Evolutionary conservation across 2,797 vertebrate species (phyloP).

Genomic region (Danio aesculapii): DNA sequence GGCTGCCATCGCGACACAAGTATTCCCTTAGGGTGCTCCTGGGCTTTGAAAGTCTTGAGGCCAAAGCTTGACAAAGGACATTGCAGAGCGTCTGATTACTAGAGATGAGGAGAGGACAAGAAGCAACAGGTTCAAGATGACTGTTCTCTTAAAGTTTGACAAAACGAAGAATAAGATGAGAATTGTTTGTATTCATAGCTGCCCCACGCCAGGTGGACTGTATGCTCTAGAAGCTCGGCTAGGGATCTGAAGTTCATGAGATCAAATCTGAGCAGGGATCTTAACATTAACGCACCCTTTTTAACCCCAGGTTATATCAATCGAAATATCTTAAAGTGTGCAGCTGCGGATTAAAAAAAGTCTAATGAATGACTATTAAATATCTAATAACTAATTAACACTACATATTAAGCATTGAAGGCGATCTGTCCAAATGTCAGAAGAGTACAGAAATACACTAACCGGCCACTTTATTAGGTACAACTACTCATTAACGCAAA

Average conservation of each 20-base stretch:
- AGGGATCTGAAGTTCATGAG: conserved; percentile 1
- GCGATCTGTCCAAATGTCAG: background rate
- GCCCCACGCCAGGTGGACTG: conserved; percentile 14
- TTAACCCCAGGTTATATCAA: background rate
- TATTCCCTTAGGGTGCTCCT: conserved; percentile 39
- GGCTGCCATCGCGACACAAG: conserved; percentile 45
- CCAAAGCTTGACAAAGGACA: conserved; percentile 44
- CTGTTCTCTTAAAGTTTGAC: conserved; percentile 36
- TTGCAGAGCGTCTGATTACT: conserved; percentile 38
- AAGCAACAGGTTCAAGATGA: conserved; percentile 39
- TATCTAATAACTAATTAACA: background rate
- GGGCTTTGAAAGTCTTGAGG: conserved; percentile 16
- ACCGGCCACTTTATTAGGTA: too few species aligned
- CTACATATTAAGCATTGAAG: background rate
- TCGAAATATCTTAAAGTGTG: background rate
- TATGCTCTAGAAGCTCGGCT: background rate
- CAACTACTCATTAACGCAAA: too few species aligned
- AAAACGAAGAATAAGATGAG: conserved; percentile 32
- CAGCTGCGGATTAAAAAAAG: background rate
- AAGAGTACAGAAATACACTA: background rate
- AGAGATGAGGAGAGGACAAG: conserved; percentile 36
- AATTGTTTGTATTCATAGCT: conserved; percentile 44
- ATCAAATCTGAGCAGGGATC: background rate
- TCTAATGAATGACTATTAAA: background rate
- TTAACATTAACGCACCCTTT: background rate